phyloP scores from a whole-genome alignment of 2,888 invertebrate genomes.

The Eupithecia subfuscata region DNA sequence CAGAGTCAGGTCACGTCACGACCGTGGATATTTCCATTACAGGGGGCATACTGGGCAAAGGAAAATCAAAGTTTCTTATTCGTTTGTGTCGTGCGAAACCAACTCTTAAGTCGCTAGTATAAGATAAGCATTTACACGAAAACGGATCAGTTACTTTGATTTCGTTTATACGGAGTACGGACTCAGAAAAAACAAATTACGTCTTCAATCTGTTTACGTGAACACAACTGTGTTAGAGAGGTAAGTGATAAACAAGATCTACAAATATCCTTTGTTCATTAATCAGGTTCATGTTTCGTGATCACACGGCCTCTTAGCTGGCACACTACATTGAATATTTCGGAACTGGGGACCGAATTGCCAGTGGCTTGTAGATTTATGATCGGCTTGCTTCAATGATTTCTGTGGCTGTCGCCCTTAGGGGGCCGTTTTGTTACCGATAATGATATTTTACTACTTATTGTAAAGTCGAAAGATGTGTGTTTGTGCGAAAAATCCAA shows the following conservation, averaged over 20 bases:
- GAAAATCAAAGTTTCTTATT: too few relatives aligned
- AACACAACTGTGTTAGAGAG: background rate
- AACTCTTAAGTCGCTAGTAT: too few relatives aligned
- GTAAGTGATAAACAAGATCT: background rate
- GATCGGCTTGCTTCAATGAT: conserved; percentile 57
- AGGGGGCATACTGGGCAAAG: too few relatives aligned
- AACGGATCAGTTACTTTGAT: too few relatives aligned
- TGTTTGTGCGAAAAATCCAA: background rate
- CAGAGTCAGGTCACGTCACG: too few relatives aligned
- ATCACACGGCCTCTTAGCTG: conserved; percentile 13
- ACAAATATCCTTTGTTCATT: background rate
- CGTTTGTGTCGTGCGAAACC: too few relatives aligned
- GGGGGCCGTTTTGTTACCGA: conserved; percentile 50
- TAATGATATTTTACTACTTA: conserved; percentile 46
- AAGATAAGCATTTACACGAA: too few relatives aligned
- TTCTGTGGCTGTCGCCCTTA: conserved; percentile 48
- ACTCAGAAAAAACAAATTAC: too few relatives aligned
- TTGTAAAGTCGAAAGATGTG: background rate
- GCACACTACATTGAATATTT: conserved; percentile 57
- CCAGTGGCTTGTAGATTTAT: conserved; percentile 59
- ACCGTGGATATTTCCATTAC: too few relatives aligned
- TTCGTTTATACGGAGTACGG: too few relatives aligned
- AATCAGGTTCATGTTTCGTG: background rate
- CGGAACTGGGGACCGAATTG: conserved; percentile 57
- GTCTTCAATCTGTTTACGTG: background rate